Percentiles rank a stretch among this genome's conserved stretches.
These are phyloP conservation scores for Cygnus buccinator DNA, from an alignment of 2,113 vertebrate species.

Conservation along the genomic window DNA sequence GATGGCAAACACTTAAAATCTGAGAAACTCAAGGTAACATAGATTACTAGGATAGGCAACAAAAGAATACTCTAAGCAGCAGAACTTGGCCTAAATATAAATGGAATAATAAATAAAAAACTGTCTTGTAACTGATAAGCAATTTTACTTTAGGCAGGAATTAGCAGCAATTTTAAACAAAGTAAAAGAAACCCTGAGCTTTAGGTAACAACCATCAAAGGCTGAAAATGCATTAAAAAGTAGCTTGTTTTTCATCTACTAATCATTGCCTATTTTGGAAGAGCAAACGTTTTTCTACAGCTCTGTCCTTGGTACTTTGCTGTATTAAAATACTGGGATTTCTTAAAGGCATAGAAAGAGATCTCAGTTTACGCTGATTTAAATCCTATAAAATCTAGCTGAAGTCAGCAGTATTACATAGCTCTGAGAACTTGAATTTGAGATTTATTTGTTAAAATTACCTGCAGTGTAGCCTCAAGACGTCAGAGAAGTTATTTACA, in stretches of 20 bases:
- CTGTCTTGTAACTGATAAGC: background rate
- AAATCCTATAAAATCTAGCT: background rate
- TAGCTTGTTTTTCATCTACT: background rate
- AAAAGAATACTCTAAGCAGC: background rate
- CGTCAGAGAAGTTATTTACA: background rate
- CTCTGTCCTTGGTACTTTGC: slow-evolving; percentile 3
- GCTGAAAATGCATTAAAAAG: background rate
- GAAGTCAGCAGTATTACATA: background rate
- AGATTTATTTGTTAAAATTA: background rate
- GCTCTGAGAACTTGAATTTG: background rate
- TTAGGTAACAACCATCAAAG: background rate
- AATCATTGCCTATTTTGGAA: background rate
- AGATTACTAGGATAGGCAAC: background rate
- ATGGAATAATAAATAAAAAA: slow-evolving; percentile 2
- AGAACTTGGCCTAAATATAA: background rate
- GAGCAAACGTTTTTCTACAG: background rate
- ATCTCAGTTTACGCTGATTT: background rate
- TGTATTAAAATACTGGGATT: background rate
- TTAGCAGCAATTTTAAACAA: background rate
- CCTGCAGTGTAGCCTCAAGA: background rate
- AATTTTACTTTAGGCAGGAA: slow-evolving; percentile 11
- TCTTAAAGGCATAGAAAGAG: background rate
- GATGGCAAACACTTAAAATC: background rate
- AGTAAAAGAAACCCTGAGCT: background rate
- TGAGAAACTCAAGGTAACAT: slow-evolving; percentile 7